Conservation (phyloP, 2,797 vertebrate species). For the Myotis pilosus region DNA sequence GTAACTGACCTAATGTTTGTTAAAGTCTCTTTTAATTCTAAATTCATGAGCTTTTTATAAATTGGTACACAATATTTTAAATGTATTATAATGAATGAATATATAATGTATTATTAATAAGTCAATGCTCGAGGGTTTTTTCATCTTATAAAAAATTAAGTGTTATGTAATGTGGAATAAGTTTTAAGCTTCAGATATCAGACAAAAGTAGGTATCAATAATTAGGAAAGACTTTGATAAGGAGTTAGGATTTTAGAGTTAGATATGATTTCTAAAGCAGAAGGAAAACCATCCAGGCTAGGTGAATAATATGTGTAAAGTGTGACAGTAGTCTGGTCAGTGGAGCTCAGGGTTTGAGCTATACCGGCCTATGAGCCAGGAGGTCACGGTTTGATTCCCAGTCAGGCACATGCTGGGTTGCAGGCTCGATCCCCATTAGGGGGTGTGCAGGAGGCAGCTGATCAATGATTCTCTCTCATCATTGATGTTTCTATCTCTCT, state of each 20-base stretch:
- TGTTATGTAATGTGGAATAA: neutral
- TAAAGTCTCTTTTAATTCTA: neutral
- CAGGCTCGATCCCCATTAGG: too few relatives aligned
- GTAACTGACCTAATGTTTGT: neutral
- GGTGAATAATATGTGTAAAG: neutral
- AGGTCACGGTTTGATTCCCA: too few relatives aligned
- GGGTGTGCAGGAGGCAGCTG: too few relatives aligned
- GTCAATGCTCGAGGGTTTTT: neutral
- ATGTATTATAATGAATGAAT: neutral
- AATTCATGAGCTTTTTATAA: constrained; percentile 5
- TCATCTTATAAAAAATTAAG: neutral
- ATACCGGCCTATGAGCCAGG: too few relatives aligned
- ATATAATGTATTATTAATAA: neutral
- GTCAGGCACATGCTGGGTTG: too few relatives aligned
- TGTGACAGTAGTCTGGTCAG: too few relatives aligned
- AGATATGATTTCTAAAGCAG: neutral
- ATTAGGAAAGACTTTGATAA: neutral
- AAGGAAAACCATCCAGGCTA: neutral
- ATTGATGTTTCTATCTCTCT: too few relatives aligned
- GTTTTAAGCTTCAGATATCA: constrained; percentile 3
- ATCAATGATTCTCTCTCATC: too few relatives aligned
- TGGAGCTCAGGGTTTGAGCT: too few relatives aligned
- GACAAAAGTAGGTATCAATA: neutral
- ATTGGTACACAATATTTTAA: neutral
- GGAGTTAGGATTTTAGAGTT: neutral